Percentiles rank a stretch among this genome's conserved stretches.
phyloP scores from a whole-genome alignment of 2,797 vertebrate genomes.

The Peromyscus melanophrys region DNA sequence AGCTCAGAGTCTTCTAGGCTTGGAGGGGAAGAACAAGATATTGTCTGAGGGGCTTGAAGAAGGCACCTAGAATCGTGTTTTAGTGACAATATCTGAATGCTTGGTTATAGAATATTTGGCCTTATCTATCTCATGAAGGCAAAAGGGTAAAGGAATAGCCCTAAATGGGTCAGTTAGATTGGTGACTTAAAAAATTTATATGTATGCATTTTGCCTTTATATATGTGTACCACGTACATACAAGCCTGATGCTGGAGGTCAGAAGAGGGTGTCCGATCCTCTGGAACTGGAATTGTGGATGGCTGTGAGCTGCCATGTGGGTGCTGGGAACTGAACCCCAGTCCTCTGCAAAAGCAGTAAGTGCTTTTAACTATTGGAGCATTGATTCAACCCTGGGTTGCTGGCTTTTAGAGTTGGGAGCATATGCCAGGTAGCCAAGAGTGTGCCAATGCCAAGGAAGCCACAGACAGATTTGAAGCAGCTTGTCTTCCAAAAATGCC shows the following conservation, averaged over 20 bases:
- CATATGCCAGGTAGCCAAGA: neutral
- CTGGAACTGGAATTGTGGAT: neutral
- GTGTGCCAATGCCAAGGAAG: conserved; percentile 9
- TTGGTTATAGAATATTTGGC: neutral
- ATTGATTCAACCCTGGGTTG: neutral
- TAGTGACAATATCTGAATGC: neutral
- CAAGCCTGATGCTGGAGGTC: neutral
- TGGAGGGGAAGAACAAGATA: neutral
- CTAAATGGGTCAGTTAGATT: neutral
- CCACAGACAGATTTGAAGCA: neutral
- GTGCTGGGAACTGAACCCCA: neutral
- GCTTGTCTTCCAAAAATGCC: neutral
- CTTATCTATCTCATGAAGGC: neutral
- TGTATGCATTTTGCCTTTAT: neutral
- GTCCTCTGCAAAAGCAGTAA: neutral
- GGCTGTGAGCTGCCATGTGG: neutral
- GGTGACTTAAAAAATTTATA: neutral
- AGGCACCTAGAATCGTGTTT: neutral
- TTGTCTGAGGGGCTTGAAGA: conserved; percentile 27
- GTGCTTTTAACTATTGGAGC: neutral
- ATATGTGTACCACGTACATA: neutral
- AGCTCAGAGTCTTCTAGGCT: neutral
- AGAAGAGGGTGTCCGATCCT: neutral
- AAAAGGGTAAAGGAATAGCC: conserved; percentile 23
- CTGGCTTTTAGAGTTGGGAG: conserved; percentile 47